Base-by-base conservation (phyloP, 2,888 invertebrate genomes). In the Branchellion lobata region DNA sequence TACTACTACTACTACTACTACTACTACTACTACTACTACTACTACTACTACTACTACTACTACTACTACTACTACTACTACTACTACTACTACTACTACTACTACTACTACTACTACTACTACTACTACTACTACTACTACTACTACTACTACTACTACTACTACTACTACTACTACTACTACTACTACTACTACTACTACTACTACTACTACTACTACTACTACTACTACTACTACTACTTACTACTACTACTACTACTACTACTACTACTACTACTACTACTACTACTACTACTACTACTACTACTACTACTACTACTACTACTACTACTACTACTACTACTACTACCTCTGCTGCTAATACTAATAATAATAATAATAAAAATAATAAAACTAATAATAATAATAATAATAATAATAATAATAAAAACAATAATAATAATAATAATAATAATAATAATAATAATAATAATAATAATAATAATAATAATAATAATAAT, bases 181-280 rank as follows among this genome's bases (percentile, higher is more conserved):
- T 57, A 57, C 61, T 57, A 57, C 61, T 57, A 57, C 61, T 57
- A 57, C 61, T 57, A n/a, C 61, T 57, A 57, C 61, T 57, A 57
- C 61, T 57, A 57, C 61, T 57, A 57, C 61, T 57, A 57, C 61
- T 57, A 57, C 61, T 57, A 57, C 61, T 57, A 57, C 61, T 57
- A 57, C 61, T 57, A 57, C 61, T 57, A 57, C 61, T 57, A 57
- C 61, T 57, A 57, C 61, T 57, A 57, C 61, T 57, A 57, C 61
- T 57, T n/a, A 57, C 61, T 57, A 57, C 61, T n/a, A 57, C 61
- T n/a, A 57, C 61, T n/a, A 57, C 61, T n/a, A 57, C 61, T n/a
- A 57, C 61, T n/a, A 57, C 61, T n/a, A 57, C 61, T 57, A 57
- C 61, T 57, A 57, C 8, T n/a, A 57, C 61, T n/a, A 57, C 61